Evolutionary conservation across 1,140 invertebrate species (phyloP).

Genomic region (Drosophila eugracilis): DNA sequence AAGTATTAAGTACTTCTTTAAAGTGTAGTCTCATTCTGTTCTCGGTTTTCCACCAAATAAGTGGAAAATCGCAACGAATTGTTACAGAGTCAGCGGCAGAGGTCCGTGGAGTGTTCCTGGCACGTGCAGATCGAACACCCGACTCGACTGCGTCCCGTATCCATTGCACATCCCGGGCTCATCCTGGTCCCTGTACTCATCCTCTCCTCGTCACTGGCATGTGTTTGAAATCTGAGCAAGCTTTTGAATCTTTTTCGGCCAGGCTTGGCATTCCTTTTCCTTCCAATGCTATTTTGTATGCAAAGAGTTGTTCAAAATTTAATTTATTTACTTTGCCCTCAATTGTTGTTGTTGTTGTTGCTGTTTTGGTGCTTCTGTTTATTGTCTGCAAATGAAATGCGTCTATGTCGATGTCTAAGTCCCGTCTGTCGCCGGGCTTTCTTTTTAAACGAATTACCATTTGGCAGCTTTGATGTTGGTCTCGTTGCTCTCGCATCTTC

Average conservation of each 20-base stretch:
- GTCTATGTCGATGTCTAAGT: slow-evolving; percentile 44
- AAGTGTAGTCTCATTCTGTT: slow-evolving; percentile 14
- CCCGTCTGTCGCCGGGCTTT: slow-evolving; percentile 48
- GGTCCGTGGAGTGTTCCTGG: slow-evolving; percentile 41
- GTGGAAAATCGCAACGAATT: slow-evolving; percentile 81
- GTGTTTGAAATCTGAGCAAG: slow-evolving; percentile 68
- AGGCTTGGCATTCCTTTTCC: slow-evolving; percentile 11
- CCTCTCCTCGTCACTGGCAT: slow-evolving; percentile 23
- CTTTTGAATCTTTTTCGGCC: slow-evolving; percentile 37
- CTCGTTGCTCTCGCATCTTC: slow-evolving; percentile 39
- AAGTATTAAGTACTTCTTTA: too few species aligned
- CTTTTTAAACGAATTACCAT: slow-evolving; percentile 78
- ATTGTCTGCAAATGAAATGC: slow-evolving; percentile 79
- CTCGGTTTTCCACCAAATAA: slow-evolving; percentile 62
- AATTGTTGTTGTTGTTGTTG: slow-evolving; percentile 42
- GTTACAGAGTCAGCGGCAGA: slow-evolving; percentile 65
- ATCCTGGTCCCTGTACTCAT: slow-evolving; percentile 9
- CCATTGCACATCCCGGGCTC: slow-evolving; percentile 41
- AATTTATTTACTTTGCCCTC: slow-evolving; percentile 73
- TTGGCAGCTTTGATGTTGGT: slow-evolving; percentile 75
- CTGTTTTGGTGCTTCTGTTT: slow-evolving; percentile 46
- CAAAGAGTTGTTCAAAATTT: slow-evolving; percentile 80
- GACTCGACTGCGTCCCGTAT: slow-evolving; percentile 26
- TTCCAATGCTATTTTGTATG: slow-evolving; percentile 67
- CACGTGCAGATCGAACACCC: slow-evolving; percentile 59